Conservation (phyloP, 2,797 vertebrate genomes). For the Alca torda region DNA sequence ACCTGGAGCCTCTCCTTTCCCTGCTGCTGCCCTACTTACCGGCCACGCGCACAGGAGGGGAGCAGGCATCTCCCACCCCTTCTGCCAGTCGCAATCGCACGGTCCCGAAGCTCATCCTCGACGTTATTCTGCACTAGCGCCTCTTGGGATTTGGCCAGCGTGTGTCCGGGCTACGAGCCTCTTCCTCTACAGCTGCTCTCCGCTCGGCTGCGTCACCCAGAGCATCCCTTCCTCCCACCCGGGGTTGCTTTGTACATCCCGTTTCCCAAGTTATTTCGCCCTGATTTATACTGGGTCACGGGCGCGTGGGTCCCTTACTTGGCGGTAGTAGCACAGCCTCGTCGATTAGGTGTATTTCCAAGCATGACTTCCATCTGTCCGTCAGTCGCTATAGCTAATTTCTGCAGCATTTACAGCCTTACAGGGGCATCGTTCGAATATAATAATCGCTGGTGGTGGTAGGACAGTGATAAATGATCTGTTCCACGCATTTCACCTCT, state of each 20-base stretch:
- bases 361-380: slow-evolving; percentile 50
- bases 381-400: not conserved
- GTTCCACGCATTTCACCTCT: not conserved
- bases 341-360: slow-evolving; percentile 39
- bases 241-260: not conserved
- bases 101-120: not conserved
- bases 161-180: not conserved
- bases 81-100: not conserved
- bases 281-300: not conserved
- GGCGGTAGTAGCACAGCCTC: slow-evolving; percentile 23
- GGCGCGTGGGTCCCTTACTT: not conserved
- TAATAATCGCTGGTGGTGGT: not conserved
- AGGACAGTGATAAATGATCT: not conserved
- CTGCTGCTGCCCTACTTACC: not conserved
- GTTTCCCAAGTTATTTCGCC: not conserved
- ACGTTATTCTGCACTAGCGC: not conserved
- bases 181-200: slow-evolving; percentile 35
- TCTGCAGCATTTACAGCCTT: not conserved
- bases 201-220: not conserved
- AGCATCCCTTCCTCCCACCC: slow-evolving; percentile 11
- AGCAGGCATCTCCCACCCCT: not conserved
- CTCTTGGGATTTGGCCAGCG: not conserved
- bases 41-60: not conserved
- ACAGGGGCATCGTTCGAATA: not conserved
- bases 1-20: not conserved